Evolutionary conservation across 1,140 invertebrate genomes (phyloP), one percentile per base, ranked within the genome.

Genomic region (Bicyclus anynana): DNA sequence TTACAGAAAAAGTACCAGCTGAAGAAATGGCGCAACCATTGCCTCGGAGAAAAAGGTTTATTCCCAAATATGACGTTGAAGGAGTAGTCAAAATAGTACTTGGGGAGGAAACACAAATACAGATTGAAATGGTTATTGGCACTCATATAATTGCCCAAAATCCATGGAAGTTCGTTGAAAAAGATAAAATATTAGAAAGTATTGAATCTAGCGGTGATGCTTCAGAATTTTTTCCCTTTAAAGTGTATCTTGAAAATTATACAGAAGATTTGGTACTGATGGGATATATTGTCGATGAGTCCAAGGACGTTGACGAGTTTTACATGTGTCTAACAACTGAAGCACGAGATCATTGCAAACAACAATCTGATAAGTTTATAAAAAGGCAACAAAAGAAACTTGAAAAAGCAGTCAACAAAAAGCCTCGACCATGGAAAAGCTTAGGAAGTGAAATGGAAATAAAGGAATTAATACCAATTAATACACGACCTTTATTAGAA

Each of bases 141-240:
- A 60, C 77, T 1, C 88, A 92, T 69, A 90, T 95, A 0, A 94
- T 92, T 0, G 91, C 92, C 9, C 94, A 95, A 77, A 92, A 91
- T 73, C 93, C 94, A 0, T 95, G 94, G 94, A 92, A 92, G 46
- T 89, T 85, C 52, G 80, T 95, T 0, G 84, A 81, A 4, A 94
- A 92, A 76, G 89, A 91, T 44, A 77, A 91, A 23, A 87, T 95
- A 5, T 83, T 92, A 35, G 92, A 94, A 52, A 89, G 91, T 6
- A 80, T 91, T 5, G 83, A 90, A 6, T 69, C 89, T 0, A 74
- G 90, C 2, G 68, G 72, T 14, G 84, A 91, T 61, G 29, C 77
- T 53, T 93, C 90, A 1, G 91, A 93, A 55, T 93, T 94, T 69
- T 77, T 90, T 18, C 69, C 84, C 0, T 52, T 92, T 0, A 90